Base-by-base conservation (phyloP, 1,140 invertebrate genomes). In the Ceratitis capitata region DNA sequence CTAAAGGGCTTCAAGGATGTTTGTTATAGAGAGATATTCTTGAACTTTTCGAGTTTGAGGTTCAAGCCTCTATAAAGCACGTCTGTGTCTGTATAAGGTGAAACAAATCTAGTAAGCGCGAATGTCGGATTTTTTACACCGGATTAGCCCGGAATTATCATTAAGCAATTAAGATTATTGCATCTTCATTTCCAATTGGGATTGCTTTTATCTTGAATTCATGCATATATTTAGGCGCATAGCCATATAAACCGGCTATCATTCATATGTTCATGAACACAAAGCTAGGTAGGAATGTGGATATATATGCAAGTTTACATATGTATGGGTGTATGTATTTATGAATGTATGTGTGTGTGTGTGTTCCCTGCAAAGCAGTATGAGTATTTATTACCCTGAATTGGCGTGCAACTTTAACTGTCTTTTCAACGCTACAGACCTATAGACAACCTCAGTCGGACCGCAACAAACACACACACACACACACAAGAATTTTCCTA, bases 401-500 rank as follows among this genome's bases (percentile, higher is more conserved):
- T 78, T 78, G 39, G 39, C 69, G 69, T 39, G 69, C 39, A 78
- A 78, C 69, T 78, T 78, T 78, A 78, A 78, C 69, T 78, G 69
- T 78, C 69, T 78, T 45, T 78, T 78, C 69, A 78, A 47, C n/a
- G 69, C 39, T 23, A 9, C 69, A n/a, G 16, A 78, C 69, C 16
- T 35, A 23, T 12, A 56, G 6, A 56, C 51, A 23, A 47, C 3
- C 29, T 14, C 26, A 35, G 2, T 29, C 58, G 0, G n/a, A n/a
- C n/a, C n/a, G n/a, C n/a, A 58, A 23, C 53, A 58, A 1, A 58
- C 23, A 58, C 19, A 58, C 23, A 7, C 3, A 56, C 0, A 64
- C 3, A 35, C 32, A 35, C 16, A 64, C 4, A 64, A 1, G 19
- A 29, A n/a, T 69, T 69, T 35, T 45, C 10, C 69, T 78, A 23